Evolutionary conservation across 2,888 invertebrate species (phyloP), one percentile per base, ranked within the genome.

Genomic region (Stenichneumon culpator): DNA sequence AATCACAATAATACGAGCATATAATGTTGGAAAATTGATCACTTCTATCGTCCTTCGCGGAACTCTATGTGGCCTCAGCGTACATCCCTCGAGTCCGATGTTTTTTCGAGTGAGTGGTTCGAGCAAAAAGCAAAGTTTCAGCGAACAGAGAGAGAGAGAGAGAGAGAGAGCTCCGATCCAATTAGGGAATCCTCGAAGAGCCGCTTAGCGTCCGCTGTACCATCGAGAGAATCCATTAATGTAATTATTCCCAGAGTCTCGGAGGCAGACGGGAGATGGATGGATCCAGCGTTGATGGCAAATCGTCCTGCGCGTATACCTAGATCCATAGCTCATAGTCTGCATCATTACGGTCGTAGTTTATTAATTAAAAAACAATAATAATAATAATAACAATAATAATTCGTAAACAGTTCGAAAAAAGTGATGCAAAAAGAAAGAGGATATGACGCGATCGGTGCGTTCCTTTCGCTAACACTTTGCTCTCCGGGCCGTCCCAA

Each of bases 221-320:
- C 39, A 72, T 22, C 63, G 47, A 36, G 50, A 63, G 68, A 82
- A 82, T 82, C 75, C 81, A 82, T 82, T 82, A 82, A 75, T 82
- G 36, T 81, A 82, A 75, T 75, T 82, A 82, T 82, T 82, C 69
- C 25, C 60, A 9, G 63, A 72, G 79, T 63, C 65, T 79, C 36
- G 25, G 60, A 22, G 22, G 60, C 5, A 28, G 69, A 57, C 57
- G 69, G 72, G 25, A 63, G 70, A 79, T 69, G 65, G 70, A 75
- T 82, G 68, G 47, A 74, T 68, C 67, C 36, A 25, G 73, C 67
- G 67, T 73, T 39, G 57, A 72, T 65, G 65, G 63, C 47, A 19
- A 60, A 16, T 63, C 68, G 52, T 77, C 47, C 50, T 19, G 22
- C 52, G 32, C 28, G 25, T 28, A 60, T 63, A 63, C 63, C n/a